Percentiles rank a stretch among this genome's conserved stretches.
Conservation (phyloP, 2,797 vertebrate species). For the Etheostoma perlongum region DNA sequence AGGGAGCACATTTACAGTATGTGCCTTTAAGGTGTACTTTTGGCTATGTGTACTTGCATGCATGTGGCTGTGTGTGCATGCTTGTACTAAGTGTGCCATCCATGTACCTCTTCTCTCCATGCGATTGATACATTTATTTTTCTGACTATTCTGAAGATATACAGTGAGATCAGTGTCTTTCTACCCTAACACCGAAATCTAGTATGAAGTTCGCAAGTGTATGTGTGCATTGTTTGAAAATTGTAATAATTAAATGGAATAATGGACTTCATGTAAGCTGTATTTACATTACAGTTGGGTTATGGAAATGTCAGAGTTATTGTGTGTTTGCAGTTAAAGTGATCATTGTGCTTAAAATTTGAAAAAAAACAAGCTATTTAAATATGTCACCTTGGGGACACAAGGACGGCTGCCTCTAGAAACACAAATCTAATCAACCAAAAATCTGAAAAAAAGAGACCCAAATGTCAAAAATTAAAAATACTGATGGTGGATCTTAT, state of each 20-base stretch:
- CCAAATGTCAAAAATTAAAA: neutral
- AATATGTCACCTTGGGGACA: neutral
- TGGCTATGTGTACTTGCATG: slow-evolving; percentile 13
- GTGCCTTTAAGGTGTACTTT: slow-evolving; percentile 15
- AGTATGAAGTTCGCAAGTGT: neutral
- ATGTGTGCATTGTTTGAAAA: neutral
- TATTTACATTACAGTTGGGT: no score
- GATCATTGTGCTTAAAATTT: neutral
- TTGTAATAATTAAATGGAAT: neutral
- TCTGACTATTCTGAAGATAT: neutral
- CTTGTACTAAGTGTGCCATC: slow-evolving; percentile 4
- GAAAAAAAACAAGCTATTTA: neutral
- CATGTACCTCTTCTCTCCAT: neutral
- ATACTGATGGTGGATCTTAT: neutral
- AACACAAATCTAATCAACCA: neutral
- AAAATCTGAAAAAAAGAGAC: neutral
- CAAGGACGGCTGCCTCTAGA: neutral
- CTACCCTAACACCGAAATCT: slow-evolving; percentile 6
- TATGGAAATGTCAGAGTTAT: neutral
- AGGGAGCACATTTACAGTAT: slow-evolving; percentile 32
- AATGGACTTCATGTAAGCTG: neutral
- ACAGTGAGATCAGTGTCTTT: slow-evolving; percentile 18
- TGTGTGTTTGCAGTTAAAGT: neutral
- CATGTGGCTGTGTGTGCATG: slow-evolving; percentile 12
- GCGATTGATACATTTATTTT: neutral